Conservation (phyloP, 2,113 vertebrate species). For the Phaethon lepturus region DNA sequence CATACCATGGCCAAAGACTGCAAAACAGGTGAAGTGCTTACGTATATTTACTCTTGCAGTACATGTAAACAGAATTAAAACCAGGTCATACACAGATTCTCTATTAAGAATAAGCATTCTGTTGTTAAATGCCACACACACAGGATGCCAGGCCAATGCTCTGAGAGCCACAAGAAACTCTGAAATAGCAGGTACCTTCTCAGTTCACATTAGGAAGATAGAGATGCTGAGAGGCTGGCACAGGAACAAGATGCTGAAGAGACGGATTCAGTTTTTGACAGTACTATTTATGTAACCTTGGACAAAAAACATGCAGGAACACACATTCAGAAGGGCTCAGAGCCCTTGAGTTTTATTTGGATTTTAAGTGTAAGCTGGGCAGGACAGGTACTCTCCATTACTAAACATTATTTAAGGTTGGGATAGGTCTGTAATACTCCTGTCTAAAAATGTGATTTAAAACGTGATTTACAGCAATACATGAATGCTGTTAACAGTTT, state of each 20-base stretch:
- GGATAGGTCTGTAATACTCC: not conserved
- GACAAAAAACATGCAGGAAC: not conserved
- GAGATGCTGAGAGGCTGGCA: not conserved
- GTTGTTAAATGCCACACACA: not conserved
- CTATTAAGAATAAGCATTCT: too few relatives aligned
- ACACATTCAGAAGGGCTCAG: not conserved
- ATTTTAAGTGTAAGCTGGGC: not conserved
- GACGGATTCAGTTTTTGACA: not conserved
- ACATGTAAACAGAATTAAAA: not conserved
- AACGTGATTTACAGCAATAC: not conserved
- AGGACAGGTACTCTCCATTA: not conserved
- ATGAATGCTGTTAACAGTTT: not conserved
- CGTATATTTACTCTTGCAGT: not conserved
- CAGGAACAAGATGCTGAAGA: not conserved
- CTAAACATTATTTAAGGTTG: not conserved
- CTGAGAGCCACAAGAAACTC: not conserved
- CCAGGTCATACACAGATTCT: not conserved
- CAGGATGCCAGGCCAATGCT: not conserved
- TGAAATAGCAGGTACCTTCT: not conserved
- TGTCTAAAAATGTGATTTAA: slow-evolving; percentile 16
- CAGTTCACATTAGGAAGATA: not conserved
- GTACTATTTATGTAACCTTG: not conserved
- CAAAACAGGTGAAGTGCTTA: not conserved
- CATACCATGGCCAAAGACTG: not conserved
- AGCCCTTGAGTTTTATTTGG: not conserved